These are phyloP conservation scores for Jacana jacana DNA, from an alignment of 2,113 vertebrate genomes.

Conservation along the genomic window DNA sequence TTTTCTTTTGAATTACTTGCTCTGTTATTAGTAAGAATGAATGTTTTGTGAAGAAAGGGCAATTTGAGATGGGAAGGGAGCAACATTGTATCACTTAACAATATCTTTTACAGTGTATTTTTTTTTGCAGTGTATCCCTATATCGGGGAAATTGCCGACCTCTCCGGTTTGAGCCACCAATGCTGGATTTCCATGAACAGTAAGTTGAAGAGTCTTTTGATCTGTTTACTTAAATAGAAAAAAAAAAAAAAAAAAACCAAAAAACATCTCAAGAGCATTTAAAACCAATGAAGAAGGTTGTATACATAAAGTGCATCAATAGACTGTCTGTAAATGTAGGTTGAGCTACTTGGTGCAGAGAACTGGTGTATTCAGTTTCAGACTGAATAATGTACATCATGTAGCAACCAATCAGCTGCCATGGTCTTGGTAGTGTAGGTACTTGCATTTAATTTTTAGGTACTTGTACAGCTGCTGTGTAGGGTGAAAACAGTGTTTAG, in stretches of 20 bases:
- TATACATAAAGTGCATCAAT: neutral
- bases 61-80: neutral
- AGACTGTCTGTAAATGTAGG: neutral
- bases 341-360: neutral
- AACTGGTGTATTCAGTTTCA: neutral
- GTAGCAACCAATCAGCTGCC: neutral
- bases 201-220: slow-evolving; percentile 74
- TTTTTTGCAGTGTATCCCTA: slow-evolving; percentile 84
- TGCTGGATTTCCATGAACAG: slow-evolving; percentile 99
- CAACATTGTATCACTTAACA: neutral
- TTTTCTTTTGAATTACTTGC: neutral
- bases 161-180: slow-evolving; percentile 96
- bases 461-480: neutral
- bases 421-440: neutral
- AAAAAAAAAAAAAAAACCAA: too few species aligned
- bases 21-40: neutral
- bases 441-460: neutral
- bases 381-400: too few species aligned
- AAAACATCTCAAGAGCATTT: neutral
- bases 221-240: neutral
- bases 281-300: neutral
- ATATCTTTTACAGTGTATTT: slow-evolving; percentile 20
- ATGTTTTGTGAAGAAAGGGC: neutral
- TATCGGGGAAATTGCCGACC: slow-evolving; percentile 94
- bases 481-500: neutral